Evolutionary conservation across 2,797 vertebrate genomes (phyloP).

Genomic region (Chelon labrosus): DNA sequence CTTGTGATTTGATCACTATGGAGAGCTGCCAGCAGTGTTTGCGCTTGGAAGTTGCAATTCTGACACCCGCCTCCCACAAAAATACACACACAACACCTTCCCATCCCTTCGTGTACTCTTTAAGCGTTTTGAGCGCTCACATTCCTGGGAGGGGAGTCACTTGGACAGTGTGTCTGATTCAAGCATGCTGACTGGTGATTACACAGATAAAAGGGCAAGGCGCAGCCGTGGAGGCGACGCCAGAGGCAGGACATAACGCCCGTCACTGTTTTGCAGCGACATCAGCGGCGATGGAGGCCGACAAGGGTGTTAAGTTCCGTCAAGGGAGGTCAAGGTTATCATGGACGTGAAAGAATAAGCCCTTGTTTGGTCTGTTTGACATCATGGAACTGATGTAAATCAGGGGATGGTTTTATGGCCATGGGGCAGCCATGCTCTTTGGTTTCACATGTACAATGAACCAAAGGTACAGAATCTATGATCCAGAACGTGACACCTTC

Average conservation of each 20-base stretch:
- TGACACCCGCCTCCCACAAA: conserved; percentile 40
- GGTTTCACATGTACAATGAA: not conserved
- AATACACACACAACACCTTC: conserved; percentile 43
- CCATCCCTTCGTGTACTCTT: conserved; percentile 41
- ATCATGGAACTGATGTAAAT: conserved; percentile 34
- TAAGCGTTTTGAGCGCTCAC: conserved; percentile 23
- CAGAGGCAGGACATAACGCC: conserved; percentile 59
- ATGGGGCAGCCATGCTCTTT: not conserved
- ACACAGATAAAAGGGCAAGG: conserved; percentile 69
- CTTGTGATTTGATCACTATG: conserved; percentile 70
- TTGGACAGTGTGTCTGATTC: conserved; percentile 68
- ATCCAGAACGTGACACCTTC: not conserved
- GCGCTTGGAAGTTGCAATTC: conserved; percentile 32
- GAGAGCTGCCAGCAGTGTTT: conserved; percentile 78
- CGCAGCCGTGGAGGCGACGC: conserved; percentile 50
- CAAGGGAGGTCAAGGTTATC: conserved; percentile 65
- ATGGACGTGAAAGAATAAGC: conserved; percentile 23
- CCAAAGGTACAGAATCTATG: not conserved
- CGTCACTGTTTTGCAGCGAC: conserved; percentile 51
- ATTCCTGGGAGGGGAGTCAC: conserved; percentile 67
- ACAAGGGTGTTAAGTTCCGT: conserved; percentile 74
- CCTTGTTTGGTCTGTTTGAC: conserved; percentile 33
- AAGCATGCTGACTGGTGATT: conserved; percentile 57
- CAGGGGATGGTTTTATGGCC: not conserved
- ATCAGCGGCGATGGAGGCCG: conserved; percentile 61